Percentiles rank a stretch among this genome's conserved stretches.
Evolutionary conservation across 1,140 invertebrate species (phyloP).

Genomic region (Brachionus koreanus): DNA sequence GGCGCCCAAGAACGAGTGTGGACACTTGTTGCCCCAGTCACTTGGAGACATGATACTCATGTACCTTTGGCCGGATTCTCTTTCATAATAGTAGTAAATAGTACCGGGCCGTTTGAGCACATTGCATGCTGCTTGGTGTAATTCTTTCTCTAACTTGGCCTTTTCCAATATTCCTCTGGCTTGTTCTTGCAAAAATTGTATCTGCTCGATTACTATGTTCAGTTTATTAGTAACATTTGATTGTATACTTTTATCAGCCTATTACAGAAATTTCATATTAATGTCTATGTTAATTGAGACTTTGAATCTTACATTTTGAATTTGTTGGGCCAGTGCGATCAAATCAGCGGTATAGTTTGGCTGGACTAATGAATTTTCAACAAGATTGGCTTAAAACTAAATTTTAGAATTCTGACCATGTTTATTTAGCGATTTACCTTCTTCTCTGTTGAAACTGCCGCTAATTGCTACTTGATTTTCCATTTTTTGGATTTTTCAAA

Average conservation of each 20-base stretch:
- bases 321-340: slow-evolving; percentile 25
- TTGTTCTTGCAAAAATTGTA: slow-evolving; percentile 30
- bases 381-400: slow-evolving; percentile 33
- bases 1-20: slow-evolving; percentile 66
- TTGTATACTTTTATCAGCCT: slow-evolving; percentile 43
- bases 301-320: slow-evolving; percentile 31
- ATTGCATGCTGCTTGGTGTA: slow-evolving; percentile 70
- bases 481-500: slow-evolving; percentile 26
- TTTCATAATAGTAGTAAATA: slow-evolving; percentile 69
- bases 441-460: slow-evolving; percentile 9
- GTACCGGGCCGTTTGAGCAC: slow-evolving; percentile 69
- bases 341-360: slow-evolving; percentile 36
- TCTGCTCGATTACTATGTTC: slow-evolving; percentile 38
- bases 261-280: not conserved
- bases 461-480: slow-evolving; percentile 38
- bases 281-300: not conserved
- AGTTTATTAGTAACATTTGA: slow-evolving; percentile 42
- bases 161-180: slow-evolving; percentile 59
- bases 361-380: slow-evolving; percentile 31
- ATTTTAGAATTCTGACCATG: not conserved
- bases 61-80: slow-evolving; percentile 63
- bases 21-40: slow-evolving; percentile 65
- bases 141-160: slow-evolving; percentile 62
- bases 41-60: slow-evolving; percentile 71
- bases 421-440: not conserved